A percentile compares a stretch with the other conserved stretches of the same genome.
phyloP scores from a whole-genome alignment of 2,888 invertebrate species.

The Dicranocentrus wangi region DNA sequence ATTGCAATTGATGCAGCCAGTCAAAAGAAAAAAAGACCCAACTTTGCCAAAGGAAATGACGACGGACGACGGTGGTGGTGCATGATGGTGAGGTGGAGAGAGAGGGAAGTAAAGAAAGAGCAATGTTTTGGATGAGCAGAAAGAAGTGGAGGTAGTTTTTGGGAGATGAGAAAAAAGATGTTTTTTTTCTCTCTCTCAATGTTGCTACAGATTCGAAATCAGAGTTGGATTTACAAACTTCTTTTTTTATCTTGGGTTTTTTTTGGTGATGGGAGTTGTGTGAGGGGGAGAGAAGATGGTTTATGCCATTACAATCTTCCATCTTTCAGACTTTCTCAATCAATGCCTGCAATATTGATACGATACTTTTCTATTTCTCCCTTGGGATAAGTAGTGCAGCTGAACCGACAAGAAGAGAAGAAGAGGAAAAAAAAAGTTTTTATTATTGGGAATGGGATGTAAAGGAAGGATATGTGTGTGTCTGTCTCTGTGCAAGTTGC shows the following conservation, averaged over 20 bases:
- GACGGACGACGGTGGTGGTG: background rate
- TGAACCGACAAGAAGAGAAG: slow-evolving; percentile 24
- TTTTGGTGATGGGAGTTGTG: background rate
- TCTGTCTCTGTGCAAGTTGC: too few relatives aligned
- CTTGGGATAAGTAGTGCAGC: slow-evolving; percentile 53
- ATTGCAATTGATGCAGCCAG: slow-evolving; percentile 45
- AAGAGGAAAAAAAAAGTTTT: background rate
- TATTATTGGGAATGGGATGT: background rate
- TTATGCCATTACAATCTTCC: background rate
- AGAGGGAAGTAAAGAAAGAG: slow-evolving; percentile 3
- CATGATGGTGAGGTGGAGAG: background rate
- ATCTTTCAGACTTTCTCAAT: slow-evolving; percentile 25
- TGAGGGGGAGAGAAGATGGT: background rate
- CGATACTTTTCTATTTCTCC: slow-evolving; percentile 43
- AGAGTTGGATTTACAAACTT: background rate
- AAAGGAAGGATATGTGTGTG: background rate
- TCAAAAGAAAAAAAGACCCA: background rate
- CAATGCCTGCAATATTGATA: slow-evolving; percentile 47
- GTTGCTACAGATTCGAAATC: background rate
- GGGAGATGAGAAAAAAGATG: too few relatives aligned
- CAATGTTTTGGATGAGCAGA: background rate
- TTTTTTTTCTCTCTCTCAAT: too few relatives aligned
- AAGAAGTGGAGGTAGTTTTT: background rate
- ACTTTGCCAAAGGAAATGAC: background rate
- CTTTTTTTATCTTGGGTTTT: background rate